phyloP scores from a whole-genome alignment of 2,113 vertebrate species.

The Semicossyphus pulcher region DNA sequence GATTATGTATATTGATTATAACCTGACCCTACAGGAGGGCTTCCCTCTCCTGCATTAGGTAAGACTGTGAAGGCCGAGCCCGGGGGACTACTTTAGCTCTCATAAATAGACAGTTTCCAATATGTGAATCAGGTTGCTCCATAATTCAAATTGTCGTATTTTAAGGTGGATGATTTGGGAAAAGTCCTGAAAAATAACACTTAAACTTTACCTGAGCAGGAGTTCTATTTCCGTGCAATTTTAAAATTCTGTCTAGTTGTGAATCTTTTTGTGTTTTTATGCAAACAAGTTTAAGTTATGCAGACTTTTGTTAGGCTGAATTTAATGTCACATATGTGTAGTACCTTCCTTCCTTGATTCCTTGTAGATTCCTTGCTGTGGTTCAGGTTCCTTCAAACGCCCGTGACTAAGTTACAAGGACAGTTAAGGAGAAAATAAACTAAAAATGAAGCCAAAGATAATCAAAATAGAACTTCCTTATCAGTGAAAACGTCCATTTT shows the following conservation, averaged over 20 bases:
- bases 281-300: background rate
- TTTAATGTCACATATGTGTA: background rate
- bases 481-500: background rate
- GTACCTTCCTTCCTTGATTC: too few species aligned
- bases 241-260: too few species aligned
- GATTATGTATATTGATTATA: slow-evolving; percentile 84
- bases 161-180: background rate
- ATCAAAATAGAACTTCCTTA: background rate
- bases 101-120: slow-evolving; percentile 33
- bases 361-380: background rate
- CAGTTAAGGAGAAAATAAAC: background rate
- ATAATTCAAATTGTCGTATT: slow-evolving; percentile 8
- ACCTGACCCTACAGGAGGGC: slow-evolving; percentile 70
- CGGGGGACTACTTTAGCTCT: slow-evolving; percentile 41
- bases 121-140: background rate
- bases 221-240: too few species aligned
- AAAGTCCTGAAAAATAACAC: background rate
- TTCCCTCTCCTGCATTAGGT: slow-evolving; percentile 51
- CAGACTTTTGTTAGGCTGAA: background rate
- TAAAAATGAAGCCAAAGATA: background rate
- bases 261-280: background rate
- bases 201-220: too few species aligned
- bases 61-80: slow-evolving; percentile 54
- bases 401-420: background rate
- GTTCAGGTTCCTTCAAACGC: background rate